Base-by-base conservation (phyloP, 2,797 vertebrate genomes). In the Bradypus variegatus region DNA sequence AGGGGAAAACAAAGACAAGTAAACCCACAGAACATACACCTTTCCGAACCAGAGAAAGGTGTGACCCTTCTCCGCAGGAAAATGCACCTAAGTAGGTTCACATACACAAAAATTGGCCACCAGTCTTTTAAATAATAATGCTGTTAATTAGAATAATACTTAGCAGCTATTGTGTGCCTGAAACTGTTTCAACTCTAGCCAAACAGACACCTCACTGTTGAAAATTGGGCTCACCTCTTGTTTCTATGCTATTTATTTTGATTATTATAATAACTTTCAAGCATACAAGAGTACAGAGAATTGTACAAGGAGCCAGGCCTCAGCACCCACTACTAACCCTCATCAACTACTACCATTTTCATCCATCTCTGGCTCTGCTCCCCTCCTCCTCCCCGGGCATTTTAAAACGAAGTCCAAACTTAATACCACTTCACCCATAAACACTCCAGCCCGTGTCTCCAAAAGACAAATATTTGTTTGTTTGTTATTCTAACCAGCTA, bases 311-410 rank as follows among this genome's bases (percentile, higher is more conserved):
- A 18, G 64, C 41, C 19, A 2, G 14, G 85, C 55, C 45, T 21
- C 75, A 1, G 10, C 5, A 0, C 2, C 3, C 72, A 41, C 45
- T 27, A 27, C 6, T 12, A 4, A 15, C 16, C 33, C 2, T 8
- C 45, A 9, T 14, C 3, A 33, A 3, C 27, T 2, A 10, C 50
- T 21, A 27, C 15, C 8, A 0, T 33, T 27, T 36, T 8, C 15
- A 6, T 4, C 27, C 13, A 0, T 9, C 38, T 7, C 4, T 23
- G 29, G 27, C 70, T 55, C 36, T 11, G 2, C 25, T 13, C 19
- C 1, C 16, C 9, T n/a, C 50, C 13, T 14, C 1, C 3, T 18
- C 23, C 38, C 41, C 4, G 64, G 60, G 2, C 8, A 38, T 23
- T 48, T 50, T 23, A 27, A 48, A 55, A 73, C 2, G 36, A 45